Percentiles rank a stretch among this genome's conserved stretches.
Evolutionary conservation across 2,113 vertebrate species (phyloP).

Genomic region (Montifringilla adamsi): DNA sequence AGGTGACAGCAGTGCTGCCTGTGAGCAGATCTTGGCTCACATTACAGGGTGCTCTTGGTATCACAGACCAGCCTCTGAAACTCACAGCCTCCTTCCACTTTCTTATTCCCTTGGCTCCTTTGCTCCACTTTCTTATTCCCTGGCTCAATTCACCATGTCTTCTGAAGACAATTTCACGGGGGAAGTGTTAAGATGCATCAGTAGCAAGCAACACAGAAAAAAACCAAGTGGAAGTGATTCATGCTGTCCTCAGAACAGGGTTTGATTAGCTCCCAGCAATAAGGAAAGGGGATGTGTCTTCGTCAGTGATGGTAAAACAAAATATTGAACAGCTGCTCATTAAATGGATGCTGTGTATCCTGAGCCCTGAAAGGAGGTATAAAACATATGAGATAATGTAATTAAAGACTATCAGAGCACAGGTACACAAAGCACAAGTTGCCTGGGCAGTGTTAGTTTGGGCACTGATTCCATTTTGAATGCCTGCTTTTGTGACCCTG

Average conservation of each 20-base stretch:
- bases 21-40: background rate
- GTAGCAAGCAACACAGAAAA: background rate
- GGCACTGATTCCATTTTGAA: background rate
- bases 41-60: accelerated
- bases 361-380: background rate
- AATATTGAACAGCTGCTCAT: slow-evolving; percentile 24
- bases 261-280: background rate
- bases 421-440: background rate
- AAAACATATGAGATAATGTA: background rate
- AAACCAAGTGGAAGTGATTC: background rate
- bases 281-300: background rate
- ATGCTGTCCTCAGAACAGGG: background rate
- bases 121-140: background rate
- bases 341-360: background rate
- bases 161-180: background rate
- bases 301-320: background rate
- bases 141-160: background rate
- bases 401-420: background rate
- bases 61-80: background rate
- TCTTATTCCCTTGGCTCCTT: too few species aligned
- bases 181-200: background rate
- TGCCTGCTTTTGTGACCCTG: background rate
- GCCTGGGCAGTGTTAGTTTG: background rate
- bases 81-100: background rate
- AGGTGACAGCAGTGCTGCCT: accelerated